Percentiles rank a stretch among this genome's conserved stretches.
Evolutionary conservation across 2,797 vertebrate genomes (phyloP).

Genomic region (Mus minutoides): DNA sequence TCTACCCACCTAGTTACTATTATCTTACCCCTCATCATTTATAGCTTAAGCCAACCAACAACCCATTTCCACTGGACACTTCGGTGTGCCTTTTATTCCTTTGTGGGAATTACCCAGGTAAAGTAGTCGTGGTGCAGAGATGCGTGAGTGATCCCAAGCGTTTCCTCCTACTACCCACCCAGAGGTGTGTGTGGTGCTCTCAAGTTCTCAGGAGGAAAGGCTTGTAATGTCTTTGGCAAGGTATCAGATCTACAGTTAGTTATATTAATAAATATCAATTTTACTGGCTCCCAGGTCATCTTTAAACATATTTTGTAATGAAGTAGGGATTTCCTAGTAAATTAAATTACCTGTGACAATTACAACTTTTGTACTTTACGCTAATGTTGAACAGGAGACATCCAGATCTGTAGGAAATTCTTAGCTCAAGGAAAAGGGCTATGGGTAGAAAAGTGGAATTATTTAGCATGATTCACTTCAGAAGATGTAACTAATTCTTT

Average conservation of each 20-base stretch:
- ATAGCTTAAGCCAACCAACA: background rate
- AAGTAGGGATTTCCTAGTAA: conserved; percentile 70
- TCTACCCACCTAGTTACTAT: background rate
- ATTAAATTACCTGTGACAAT: conserved; percentile 73
- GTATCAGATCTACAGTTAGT: conserved; percentile 54
- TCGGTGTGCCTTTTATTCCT: background rate
- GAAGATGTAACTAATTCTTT: conserved; percentile 54
- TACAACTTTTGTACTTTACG: conserved; percentile 62
- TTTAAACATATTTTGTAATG: conserved; percentile 67
- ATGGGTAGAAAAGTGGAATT: conserved; percentile 12
- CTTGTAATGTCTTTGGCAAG: conserved; percentile 32
- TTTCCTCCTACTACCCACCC: background rate
- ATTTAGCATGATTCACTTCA: conserved; percentile 46
- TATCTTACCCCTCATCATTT: background rate
- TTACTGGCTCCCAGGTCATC: conserved; percentile 63
- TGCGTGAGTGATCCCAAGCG: background rate
- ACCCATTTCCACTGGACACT: conserved; percentile 9
- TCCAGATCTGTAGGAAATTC: conserved; percentile 50
- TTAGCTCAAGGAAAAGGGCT: conserved; percentile 28
- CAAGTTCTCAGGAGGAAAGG: background rate
- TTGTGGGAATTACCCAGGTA: background rate
- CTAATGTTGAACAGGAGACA: conserved; percentile 61
- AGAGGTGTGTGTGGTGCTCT: background rate
- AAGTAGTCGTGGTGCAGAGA: background rate
- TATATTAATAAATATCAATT: conserved; percentile 71